A percentile compares a stretch with the other conserved stretches of the same genome.
phyloP scores from a whole-genome alignment of 2,888 invertebrate genomes.

The Bombylius discolor region DNA sequence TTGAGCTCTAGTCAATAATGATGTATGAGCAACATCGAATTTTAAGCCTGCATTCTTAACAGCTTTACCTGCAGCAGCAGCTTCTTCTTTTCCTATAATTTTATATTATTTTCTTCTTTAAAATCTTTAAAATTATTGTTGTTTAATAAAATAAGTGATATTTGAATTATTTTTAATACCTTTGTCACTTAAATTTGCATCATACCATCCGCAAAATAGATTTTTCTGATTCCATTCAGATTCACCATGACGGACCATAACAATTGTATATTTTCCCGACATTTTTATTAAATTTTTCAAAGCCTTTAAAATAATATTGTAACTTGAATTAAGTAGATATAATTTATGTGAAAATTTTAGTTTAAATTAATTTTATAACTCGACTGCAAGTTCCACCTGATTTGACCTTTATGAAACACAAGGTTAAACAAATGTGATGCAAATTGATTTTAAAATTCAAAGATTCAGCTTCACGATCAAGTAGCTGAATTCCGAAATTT shows the following conservation, averaged over 20 bases:
- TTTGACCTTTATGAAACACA: too few relatives aligned
- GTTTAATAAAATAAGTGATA: neutral
- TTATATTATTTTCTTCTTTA: too few relatives aligned
- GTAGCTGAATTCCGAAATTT: too few relatives aligned
- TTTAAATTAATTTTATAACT: too few relatives aligned
- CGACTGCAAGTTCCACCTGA: too few relatives aligned
- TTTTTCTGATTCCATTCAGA: constrained; percentile 64
- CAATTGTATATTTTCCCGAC: constrained; percentile 48
- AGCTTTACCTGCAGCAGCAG: constrained; percentile 54
- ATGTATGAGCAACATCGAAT: constrained; percentile 73
- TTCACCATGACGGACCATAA: constrained; percentile 64
- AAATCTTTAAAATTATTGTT: neutral
- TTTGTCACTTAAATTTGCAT: constrained; percentile 53
- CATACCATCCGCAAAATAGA: constrained; percentile 62
- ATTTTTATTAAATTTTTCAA: constrained; percentile 20
- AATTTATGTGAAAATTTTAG: too few relatives aligned
- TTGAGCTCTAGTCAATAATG: constrained; percentile 68
- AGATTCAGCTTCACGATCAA: too few relatives aligned
- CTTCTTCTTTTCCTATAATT: constrained; percentile 30
- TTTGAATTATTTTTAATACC: constrained; percentile 35
- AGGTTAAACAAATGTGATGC: too few relatives aligned
- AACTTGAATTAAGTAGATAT: too few relatives aligned
- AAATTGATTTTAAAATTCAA: too few relatives aligned
- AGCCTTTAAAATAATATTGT: neutral
- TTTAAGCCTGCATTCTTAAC: constrained; percentile 59